Evolutionary conservation across 2,797 vertebrate species (phyloP).

Genomic region (Parauchenoglanis ngamensis): DNA sequence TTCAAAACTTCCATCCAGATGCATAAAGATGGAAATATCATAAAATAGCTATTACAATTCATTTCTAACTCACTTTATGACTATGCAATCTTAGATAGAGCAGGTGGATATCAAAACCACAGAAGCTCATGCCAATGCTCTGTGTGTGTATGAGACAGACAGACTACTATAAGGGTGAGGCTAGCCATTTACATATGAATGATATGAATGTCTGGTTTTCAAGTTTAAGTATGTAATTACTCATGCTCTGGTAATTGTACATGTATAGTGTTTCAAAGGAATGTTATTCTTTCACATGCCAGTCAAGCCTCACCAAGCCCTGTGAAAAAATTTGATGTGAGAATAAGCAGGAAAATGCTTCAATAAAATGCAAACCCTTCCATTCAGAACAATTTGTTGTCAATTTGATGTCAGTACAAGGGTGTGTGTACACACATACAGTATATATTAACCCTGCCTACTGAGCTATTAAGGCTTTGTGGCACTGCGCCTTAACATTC

Average conservation of each 20-base stretch:
- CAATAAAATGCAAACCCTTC: neutral
- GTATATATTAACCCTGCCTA: neutral
- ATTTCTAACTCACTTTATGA: neutral
- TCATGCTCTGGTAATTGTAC: neutral
- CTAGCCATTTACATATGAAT: neutral
- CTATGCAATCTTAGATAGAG: neutral
- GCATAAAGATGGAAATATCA: neutral
- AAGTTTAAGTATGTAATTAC: neutral
- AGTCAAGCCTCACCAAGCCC: slow-evolving; percentile 25
- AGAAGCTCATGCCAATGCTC: neutral
- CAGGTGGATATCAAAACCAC: neutral
- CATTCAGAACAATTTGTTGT: slow-evolving; percentile 10
- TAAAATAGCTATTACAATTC: neutral
- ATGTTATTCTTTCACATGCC: neutral
- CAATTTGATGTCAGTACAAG: slow-evolving; percentile 35
- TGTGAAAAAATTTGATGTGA: slow-evolving; percentile 8
- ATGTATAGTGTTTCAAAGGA: neutral
- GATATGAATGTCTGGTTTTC: slow-evolving; percentile 17
- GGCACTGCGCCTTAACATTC: slow-evolving; percentile 54
- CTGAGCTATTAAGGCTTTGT: slow-evolving; percentile 63
- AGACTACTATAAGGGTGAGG: neutral
- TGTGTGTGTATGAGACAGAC: neutral
- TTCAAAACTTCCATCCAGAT: neutral
- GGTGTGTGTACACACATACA: slow-evolving; percentile 53
- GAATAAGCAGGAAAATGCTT: neutral